Percentiles rank a stretch among this genome's conserved stretches.
Conservation (phyloP, 2,113 vertebrate species). For the Calidris pygmaea region DNA sequence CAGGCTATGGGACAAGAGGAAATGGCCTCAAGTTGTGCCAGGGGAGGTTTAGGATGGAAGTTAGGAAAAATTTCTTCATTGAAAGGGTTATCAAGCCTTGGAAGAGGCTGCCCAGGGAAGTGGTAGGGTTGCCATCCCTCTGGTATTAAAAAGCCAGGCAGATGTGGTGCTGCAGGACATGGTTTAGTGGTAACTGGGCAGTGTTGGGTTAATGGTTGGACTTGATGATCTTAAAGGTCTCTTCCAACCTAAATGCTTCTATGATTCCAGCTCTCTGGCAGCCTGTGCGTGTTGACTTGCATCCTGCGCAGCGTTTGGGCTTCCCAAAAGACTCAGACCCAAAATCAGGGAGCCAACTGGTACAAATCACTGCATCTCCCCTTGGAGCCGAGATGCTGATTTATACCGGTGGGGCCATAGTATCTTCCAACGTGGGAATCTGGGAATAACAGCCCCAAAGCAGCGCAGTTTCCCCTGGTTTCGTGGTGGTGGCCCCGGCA, state of each 20-base stretch:
- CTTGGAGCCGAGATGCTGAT: not conserved
- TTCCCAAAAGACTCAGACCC: not conserved
- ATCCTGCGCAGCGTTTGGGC: not conserved
- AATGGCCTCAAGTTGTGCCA: not conserved
- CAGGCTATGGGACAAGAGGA: not conserved
- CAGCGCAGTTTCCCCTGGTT: fast-evolving
- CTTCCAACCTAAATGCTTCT: not conserved
- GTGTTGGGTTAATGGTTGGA: not conserved
- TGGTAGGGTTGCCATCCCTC: not conserved
- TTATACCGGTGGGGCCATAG: fast-evolving
- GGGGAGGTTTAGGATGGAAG: not conserved
- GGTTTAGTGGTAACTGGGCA: not conserved
- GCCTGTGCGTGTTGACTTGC: not conserved
- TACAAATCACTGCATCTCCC: not conserved
- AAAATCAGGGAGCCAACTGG: not conserved
- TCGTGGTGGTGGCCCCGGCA: not conserved
- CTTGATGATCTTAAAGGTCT: not conserved
- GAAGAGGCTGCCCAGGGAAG: not conserved
- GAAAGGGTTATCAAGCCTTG: not conserved
- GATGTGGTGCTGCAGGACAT: not conserved
- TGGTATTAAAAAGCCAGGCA: not conserved
- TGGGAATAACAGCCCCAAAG: not conserved
- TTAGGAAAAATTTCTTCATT: not conserved
- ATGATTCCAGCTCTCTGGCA: not conserved
- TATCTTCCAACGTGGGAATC: not conserved